Base-by-base conservation (phyloP, 2,888 invertebrate genomes). In the Drosophila percnosoma region DNA sequence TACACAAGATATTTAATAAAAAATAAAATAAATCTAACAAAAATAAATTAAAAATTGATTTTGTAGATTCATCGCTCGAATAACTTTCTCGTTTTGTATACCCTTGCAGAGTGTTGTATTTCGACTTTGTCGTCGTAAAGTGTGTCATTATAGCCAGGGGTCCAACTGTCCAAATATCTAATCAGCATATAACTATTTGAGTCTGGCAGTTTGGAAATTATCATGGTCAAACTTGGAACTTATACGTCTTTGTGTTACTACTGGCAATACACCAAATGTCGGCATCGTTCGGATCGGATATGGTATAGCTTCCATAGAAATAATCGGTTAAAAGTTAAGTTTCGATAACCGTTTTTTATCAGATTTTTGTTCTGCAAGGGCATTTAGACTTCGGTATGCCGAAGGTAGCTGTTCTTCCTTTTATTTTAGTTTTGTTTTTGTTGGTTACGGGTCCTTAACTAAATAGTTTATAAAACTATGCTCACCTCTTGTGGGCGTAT, bases 401-500 rank as follows among this genome's bases (percentile, higher is more conserved):
- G 55, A 55, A 55, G 55, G 5, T n/a, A n/a, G 5, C 38, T 38
- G 10, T 27, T 29, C 49, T 51, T 45, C 58, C 62, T 42, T 75
- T 71, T 40, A 45, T 51, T 49, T 52, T 31, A 34, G 59, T 58
- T 33, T 52, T 21, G 6, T 52, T 61, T 48, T 57, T 45, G 58
- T 68, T 36, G 49, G 60, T 72, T 72, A 80, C 68, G 68, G 68
- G 69, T 53, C 85, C 73, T 81, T 87, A 81, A 69, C 82, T 84
- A 83, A 45, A 24, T 45, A 45, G 21, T 59, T 59, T 57, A 54
- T 69, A 70, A 21, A 63, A 51, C 70, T 80, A 75, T 71, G 78
- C 89, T 82, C 77, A 78, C 82, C 87, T 81, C 85, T 68, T 79
- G 53, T 70, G 79, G 75, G 70, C 83, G 87, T 91, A 91, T 93